Evolutionary conservation across 2,113 vertebrate species (phyloP), one percentile per base, ranked within the genome.

Genomic region (Channa maculata): DNA sequence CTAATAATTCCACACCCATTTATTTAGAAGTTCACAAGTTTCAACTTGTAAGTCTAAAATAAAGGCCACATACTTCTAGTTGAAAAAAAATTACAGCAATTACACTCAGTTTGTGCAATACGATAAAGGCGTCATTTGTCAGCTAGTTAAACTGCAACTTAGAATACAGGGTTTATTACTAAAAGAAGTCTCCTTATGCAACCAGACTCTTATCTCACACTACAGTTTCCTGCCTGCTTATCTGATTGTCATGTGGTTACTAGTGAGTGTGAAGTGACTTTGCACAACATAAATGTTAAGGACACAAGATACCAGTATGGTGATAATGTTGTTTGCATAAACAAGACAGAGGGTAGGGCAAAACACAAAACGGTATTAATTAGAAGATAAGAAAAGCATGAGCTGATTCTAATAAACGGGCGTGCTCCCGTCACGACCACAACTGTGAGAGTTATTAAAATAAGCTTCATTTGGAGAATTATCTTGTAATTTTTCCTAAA

Each of bases 171-270:
- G 38, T 59, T 13, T 46, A 5, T 13, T 9, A 37, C 33, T 39
- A 63, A 72, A 68, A 71, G 0, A 75, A 66, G 54, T 61, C 14
- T 38, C 24, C 33, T 71, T 60, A 64, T 45, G 55, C 24, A 57
- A 75, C 59, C 43, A 53, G 3, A 13, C 61, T 61, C 41, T 71
- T 53, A 64, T 75, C 52, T 65, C 39, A 48, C n/a, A 33, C n/a
- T 65, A 48, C 3, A 10, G 6, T 58, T 79, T 71, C 37, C 62
- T 50, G 10, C 7, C 46, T 75, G 37, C 51, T 84, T 65, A 75
- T 84, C 75, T 69, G 46, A 55, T 45, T 48, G 24, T 33, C 50
- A 43, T 10, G 11, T 66, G 34, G 67, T 8, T 48, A n/a, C 14
- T 34, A 14, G 71, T 37, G 44, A 8, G 34, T 64, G 39, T 39